Conservation (phyloP, 2,888 invertebrate species). For the Mimas tiliae region DNA sequence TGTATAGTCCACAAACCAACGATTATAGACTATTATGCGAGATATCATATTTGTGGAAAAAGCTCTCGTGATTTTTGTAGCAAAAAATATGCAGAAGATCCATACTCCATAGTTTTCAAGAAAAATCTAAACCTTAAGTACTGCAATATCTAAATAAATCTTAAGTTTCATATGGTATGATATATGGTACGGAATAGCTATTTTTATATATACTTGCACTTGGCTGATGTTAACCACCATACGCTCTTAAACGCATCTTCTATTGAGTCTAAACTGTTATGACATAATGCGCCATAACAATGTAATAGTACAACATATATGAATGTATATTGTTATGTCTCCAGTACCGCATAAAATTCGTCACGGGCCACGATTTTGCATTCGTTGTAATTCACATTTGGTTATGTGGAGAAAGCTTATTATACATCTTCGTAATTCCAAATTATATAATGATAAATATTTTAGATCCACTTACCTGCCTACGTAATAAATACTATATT, state of each 20-base stretch:
- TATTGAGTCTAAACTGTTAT: slow-evolving; percentile 1
- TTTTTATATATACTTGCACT: neutral
- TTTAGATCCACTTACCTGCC: slow-evolving; percentile 25
- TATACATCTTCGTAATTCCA: slow-evolving; percentile 52
- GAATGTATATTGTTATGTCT: slow-evolving; percentile 47
- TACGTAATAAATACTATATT: slow-evolving; percentile 29
- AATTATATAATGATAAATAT: slow-evolving; percentile 51
- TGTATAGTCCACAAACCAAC: no score
- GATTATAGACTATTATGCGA: no score
- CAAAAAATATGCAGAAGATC: no score
- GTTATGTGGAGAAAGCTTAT: slow-evolving; percentile 71
- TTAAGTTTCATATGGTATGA: no score
- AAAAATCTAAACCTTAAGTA: no score
- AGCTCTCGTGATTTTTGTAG: no score
- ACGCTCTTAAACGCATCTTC: neutral
- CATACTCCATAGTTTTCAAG: no score
- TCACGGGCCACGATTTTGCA: slow-evolving; percentile 66
- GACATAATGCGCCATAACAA: slow-evolving; percentile 16
- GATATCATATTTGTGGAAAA: no score
- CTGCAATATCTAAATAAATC: no score
- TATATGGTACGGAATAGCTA: no score
- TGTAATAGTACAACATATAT: slow-evolving; percentile 31
- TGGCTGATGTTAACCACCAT: neutral
- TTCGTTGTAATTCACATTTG: slow-evolving; percentile 61
- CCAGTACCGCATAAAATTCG: slow-evolving; percentile 57